phyloP scores from a whole-genome alignment of 1,140 invertebrate species.

The Mamestra configurata region DNA sequence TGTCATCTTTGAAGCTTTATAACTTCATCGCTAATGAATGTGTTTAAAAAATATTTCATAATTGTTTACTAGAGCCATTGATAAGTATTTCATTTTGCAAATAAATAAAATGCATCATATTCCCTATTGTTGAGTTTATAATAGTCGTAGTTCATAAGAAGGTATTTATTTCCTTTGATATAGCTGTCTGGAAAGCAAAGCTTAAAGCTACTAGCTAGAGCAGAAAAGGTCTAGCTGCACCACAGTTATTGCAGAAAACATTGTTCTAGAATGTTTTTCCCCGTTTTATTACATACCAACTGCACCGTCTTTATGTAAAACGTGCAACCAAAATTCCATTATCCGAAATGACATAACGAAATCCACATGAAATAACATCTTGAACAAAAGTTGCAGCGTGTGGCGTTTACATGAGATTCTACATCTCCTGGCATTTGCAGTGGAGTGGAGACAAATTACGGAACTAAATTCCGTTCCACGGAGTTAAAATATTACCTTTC shows the following conservation, averaged over 20 bases:
- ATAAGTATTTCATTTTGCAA: no score
- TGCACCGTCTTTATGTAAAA: background rate
- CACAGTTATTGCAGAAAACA: background rate
- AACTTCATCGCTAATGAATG: no score
- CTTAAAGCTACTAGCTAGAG: no score
- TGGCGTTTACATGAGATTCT: conserved; percentile 31
- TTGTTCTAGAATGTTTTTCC: background rate
- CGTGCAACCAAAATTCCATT: conserved; percentile 21
- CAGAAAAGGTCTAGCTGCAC: background rate
- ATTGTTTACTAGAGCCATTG: no score
- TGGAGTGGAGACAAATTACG: conserved; percentile 54
- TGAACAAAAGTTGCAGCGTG: conserved; percentile 24
- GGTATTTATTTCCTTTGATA: no score
- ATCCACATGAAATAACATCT: conserved; percentile 27
- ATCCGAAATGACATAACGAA: conserved; percentile 5
- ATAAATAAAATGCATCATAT: no score
- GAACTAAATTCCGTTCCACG: conserved; percentile 46
- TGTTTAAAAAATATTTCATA: no score
- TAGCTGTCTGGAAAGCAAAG: no score
- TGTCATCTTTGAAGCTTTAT: no score
- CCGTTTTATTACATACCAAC: background rate
- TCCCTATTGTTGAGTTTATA: no score
- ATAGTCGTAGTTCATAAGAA: no score
- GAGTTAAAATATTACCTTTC: conserved; percentile 55
- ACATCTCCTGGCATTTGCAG: conserved; percentile 38